These are phyloP conservation scores for Lydus trimaculatus DNA, from an alignment of 2,888 invertebrate species.

Conservation along the genomic window DNA sequence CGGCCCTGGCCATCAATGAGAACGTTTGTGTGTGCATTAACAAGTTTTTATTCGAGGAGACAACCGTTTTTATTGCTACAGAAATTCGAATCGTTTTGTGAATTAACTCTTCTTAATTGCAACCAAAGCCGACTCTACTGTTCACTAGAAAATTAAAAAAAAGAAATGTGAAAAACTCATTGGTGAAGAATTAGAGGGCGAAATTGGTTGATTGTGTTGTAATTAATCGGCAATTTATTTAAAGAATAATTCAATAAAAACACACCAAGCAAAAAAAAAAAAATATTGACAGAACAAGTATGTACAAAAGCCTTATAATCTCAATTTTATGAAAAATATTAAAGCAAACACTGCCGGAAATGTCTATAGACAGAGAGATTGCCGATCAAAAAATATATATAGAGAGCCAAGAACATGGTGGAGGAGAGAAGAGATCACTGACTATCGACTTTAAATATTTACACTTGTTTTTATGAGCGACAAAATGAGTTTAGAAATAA, in stretches of 20 bases:
- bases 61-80: slow-evolving; percentile 23
- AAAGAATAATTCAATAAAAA: slow-evolving; percentile 43
- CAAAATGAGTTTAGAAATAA: slow-evolving; percentile 55
- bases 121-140: background rate
- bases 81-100: slow-evolving; percentile 28
- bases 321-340: slow-evolving; percentile 62
- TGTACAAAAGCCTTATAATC: slow-evolving; percentile 59
- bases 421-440: slow-evolving; percentile 50
- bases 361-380: slow-evolving; percentile 62
- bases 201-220: slow-evolving; percentile 13
- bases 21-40: slow-evolving; percentile 57
- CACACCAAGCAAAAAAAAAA: slow-evolving; percentile 48
- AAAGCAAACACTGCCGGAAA: slow-evolving; percentile 59
- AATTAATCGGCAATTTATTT: slow-evolving; percentile 30
- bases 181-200: background rate
- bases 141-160: background rate
- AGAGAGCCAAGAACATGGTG: slow-evolving; percentile 38
- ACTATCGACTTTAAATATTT: slow-evolving; percentile 60
- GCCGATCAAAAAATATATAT: slow-evolving; percentile 55
- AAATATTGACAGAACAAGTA: slow-evolving; percentile 59
- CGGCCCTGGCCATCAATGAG: slow-evolving; percentile 47
- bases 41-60: slow-evolving; percentile 53
- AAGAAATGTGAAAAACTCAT: slow-evolving; percentile 11
- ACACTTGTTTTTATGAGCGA: slow-evolving; percentile 56
- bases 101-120: slow-evolving; percentile 27